Conservation (phyloP, 2,797 vertebrate species). For the Aselliscus stoliczkanus region DNA sequence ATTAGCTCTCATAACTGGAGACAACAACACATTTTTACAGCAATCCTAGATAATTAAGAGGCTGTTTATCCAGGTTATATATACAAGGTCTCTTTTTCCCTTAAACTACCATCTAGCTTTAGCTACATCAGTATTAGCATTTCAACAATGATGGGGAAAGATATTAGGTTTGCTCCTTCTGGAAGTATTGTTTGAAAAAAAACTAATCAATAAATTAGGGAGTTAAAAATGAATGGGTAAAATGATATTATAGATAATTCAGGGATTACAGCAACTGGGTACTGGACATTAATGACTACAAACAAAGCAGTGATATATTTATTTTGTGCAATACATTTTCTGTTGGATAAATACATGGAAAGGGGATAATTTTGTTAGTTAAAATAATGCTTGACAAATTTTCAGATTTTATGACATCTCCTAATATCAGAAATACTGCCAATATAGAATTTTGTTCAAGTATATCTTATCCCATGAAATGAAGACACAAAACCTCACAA, state of each 20-base stretch:
- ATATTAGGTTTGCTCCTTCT: background rate
- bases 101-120: background rate
- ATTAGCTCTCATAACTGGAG: background rate
- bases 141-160: background rate
- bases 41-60: background rate
- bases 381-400: background rate
- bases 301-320: conserved; percentile 3
- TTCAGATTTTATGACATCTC: background rate
- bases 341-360: conserved; percentile 30
- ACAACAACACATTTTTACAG: background rate
- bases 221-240: conserved; percentile 8
- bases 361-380: background rate
- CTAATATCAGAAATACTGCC: background rate
- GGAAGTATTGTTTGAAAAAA: background rate
- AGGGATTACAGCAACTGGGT: background rate
- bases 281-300: conserved; percentile 40
- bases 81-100: background rate
- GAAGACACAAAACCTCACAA: background rate
- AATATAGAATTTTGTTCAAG: background rate
- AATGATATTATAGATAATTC: conserved; percentile 6
- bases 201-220: background rate
- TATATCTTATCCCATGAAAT: background rate
- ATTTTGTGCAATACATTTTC: conserved; percentile 22
- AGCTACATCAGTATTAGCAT: background rate
- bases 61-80: background rate